Evolutionary conservation across 2,888 invertebrate species (phyloP), one percentile per base, ranked within the genome.

Genomic region (Monochamus alternatus): DNA sequence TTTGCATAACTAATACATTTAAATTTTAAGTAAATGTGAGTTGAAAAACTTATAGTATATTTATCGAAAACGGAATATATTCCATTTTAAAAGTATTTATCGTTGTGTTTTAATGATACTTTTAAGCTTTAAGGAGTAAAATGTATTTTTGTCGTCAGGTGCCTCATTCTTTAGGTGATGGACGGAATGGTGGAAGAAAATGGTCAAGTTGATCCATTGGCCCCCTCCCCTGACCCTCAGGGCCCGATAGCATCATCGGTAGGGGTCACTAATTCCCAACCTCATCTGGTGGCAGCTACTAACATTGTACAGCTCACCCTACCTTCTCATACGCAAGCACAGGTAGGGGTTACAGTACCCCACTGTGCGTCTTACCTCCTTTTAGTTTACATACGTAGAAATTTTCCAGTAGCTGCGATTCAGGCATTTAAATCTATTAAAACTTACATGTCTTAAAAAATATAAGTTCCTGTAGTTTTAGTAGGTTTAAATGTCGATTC

Each of bases 161-260:
- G 83, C 81, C 84, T 78, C 81, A 81, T 88, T 88, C 87, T 88
- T 88, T 89, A 88, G 90, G 91, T 89, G 92, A 96, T 96, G 96
- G 96, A 96, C 92, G 94, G 95, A 91, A 95, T 96, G 94, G 96
- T 96, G 90, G 96, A 96, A 92, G 96, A 96, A 92, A 96, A 96
- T 90, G 95, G 95, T 87, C 91, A 91, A 88, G 90, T 90, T 86
- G 92, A 92, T 89, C 92, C 92, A 81, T 87, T 92, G 86, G 90
- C 91, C 77, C 89, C 81, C 31, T 90, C 91, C 78, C 90, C 92
- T 77, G 91, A 90, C 82, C 89, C 90, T 77, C 89, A 90, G 76
- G 89, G 91, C 68, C 90, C 90, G 73, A 91, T 91, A 81, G 91
- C 90, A 82, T 91, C 91, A 77, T 91, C 92, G 90, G 92, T 92